Evolutionary conservation across 2,113 vertebrate species (phyloP).

Genomic region (Thinocorus orbignyianus): DNA sequence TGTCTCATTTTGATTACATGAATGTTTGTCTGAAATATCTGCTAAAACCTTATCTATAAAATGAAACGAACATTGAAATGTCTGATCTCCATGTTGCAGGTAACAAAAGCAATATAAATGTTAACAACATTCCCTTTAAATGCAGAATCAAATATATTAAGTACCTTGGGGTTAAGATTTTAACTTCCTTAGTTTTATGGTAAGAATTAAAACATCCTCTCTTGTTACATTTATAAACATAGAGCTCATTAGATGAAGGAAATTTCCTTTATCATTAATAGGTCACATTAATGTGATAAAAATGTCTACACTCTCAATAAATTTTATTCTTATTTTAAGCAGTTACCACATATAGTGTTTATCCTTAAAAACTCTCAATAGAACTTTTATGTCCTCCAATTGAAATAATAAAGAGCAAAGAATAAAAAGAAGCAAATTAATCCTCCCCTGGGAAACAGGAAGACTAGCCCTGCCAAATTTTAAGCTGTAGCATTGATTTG

Average conservation of each 20-base stretch:
- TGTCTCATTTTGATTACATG: neutral
- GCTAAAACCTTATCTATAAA: conserved; percentile 20
- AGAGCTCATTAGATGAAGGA: conserved; percentile 69
- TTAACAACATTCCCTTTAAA: conserved; percentile 45
- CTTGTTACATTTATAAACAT: conserved; percentile 71
- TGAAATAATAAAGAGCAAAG: conserved; percentile 72
- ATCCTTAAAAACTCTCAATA: conserved; percentile 72
- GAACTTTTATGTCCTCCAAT: conserved; percentile 72
- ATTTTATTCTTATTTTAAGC: conserved; percentile 69
- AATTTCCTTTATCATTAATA: conserved; percentile 77
- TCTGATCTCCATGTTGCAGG: conserved; percentile 9
- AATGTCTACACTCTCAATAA: conserved; percentile 44
- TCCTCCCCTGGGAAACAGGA: conserved; percentile 52
- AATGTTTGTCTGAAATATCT: neutral
- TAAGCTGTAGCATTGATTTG: conserved; percentile 48
- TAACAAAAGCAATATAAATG: conserved; percentile 47
- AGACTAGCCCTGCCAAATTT: conserved; percentile 56
- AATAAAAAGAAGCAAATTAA: conserved; percentile 78
- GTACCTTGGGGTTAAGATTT: conserved; percentile 65
- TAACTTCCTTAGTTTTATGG: conserved; percentile 69
- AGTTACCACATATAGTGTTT: conserved; percentile 70
- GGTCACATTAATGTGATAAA: conserved; percentile 74
- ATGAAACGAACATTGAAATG: conserved; percentile 47
- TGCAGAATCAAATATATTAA: conserved; percentile 58
- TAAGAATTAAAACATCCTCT: conserved; percentile 57